Evolutionary conservation across 2,797 vertebrate genomes (phyloP), one percentile per base, ranked within the genome.

Genomic region (Fundulus diaphanus): DNA sequence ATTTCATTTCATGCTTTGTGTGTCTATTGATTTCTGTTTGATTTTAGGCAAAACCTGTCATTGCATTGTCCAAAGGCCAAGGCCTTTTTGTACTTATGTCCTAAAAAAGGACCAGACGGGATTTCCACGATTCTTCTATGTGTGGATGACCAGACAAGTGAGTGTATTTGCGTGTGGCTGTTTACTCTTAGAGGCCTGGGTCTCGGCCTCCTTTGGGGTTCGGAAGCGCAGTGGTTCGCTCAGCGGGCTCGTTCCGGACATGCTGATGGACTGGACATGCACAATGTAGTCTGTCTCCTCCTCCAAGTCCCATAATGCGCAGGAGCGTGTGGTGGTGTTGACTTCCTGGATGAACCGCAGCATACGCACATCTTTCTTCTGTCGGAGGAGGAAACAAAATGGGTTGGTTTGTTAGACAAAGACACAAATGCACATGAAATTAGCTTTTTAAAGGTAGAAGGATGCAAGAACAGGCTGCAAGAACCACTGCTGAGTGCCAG

Each of bases 321-420:
- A 99, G 66, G 97, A 98, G 84, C 95, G 96, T 0, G 97, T 98
- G 92, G 97, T 99, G 83, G 98, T 99, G 95, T 99, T 99, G 90
- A 99, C 97, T 93, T 99, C 98, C 95, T 99, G 97, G 94, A 99
- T 99, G 94, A 99, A 98, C 81, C 98, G 96, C 86, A 98, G 95
- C 98, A 98, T 99, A 90, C 95, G 95, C 82, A 98, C 96, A 1
- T 97, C 96, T 92, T 98, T 98, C 93, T 98, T 98, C 97, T 99
- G 93, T 85, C 33, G 68, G 56, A 68, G 67, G 1, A 35, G 1
- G 51, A 87, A 24, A 78, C 0, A 49, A 42, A 24, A 44, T 16
- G n/a, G 37, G 13, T 42, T 16, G 37, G 15, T 42, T 42, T 24
- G 44, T 66, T 7, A 66, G 24, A 24, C 33, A 63, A 37, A 63